Percentiles rank a stretch among this genome's conserved stretches.
These are phyloP conservation scores for Aspidiotus rigidus DNA, from an alignment of 2,888 invertebrate species.

Conservation along the genomic window DNA sequence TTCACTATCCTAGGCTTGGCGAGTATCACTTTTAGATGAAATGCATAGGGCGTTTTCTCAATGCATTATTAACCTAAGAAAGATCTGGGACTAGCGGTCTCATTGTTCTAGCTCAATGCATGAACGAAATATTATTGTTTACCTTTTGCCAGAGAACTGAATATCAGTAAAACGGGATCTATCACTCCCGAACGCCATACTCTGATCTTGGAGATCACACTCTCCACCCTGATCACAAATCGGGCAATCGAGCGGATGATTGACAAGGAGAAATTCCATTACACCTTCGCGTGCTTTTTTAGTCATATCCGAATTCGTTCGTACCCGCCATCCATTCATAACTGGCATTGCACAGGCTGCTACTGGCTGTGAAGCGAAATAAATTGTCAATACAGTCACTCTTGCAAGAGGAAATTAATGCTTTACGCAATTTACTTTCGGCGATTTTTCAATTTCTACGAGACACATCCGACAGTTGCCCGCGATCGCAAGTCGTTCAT, in stretches of 20 bases:
- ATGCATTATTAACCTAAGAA: neutral
- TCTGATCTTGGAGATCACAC: slow-evolving; percentile 93
- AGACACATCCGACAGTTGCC: slow-evolving; percentile 99
- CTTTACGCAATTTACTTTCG: slow-evolving; percentile 52
- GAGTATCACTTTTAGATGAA: no score
- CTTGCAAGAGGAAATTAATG: neutral
- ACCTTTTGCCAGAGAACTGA: slow-evolving; percentile 82
- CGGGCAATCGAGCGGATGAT: slow-evolving; percentile 98
- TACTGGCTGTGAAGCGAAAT: slow-evolving; percentile 56
- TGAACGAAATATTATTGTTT: neutral
- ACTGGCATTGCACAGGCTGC: slow-evolving; percentile 99
- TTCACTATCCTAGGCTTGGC: neutral
- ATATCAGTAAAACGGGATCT: slow-evolving; percentile 89
- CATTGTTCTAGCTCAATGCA: no score
- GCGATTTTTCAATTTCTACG: slow-evolving; percentile 96
- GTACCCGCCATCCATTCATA: slow-evolving; percentile 99
- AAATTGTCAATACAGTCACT: no score
- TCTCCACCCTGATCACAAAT: slow-evolving; percentile 98
- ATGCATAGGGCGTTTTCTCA: neutral
- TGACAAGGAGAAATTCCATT: slow-evolving; percentile 97
- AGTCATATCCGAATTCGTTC: slow-evolving; percentile 93
- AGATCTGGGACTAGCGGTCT: no score
- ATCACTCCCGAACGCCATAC: slow-evolving; percentile 96
- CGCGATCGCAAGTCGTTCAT: slow-evolving; percentile 94
- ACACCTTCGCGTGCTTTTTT: slow-evolving; percentile 74